Evolutionary conservation across 2,888 invertebrate genomes (phyloP), one percentile per base, ranked within the genome.

Genomic region (Nineta flava): DNA sequence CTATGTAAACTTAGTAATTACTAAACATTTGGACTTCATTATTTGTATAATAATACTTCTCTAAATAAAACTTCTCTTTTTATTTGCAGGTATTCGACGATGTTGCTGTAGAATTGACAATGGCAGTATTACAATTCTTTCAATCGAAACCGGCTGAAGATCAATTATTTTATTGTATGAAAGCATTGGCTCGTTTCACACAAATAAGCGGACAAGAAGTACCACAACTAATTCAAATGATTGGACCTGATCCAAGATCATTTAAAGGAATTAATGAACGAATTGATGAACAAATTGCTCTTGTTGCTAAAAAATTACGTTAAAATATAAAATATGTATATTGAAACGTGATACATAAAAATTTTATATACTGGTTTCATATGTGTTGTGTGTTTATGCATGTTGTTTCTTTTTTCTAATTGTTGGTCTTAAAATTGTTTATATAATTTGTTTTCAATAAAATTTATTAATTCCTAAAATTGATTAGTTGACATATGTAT

Each of bases 111-210:
- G 93, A 93, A 69, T 69, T 93, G 62, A 81, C 87, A 44, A 88
- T 93, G 87, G 92, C 92, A 48, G 72, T 91, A 60, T 76, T 93
- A 55, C 92, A 93, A 72, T 90, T 82, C 70, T 82, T 92, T 72
- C 83, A 82, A 62, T 76, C 77, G 50, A 83, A 79, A 62, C 87
- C 88, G 26, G 68, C 69, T 32, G 92, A 92, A 70, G 87, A 88
- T 62, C 79, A 83, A 57, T 73, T 86, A 58, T 87, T 73, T 72
- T 79, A 88, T 54, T 81, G 83, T 54, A 75, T 87, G 70, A 83
- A 82, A 58, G 83, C 91, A 1, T 72, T 93, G 56, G 78, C 81
- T 12, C 68, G 69, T 58, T 83, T 85, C 60, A 79, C 78, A 52
- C 74, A 79, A 62, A 83, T 90, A 61, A 86, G 87, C 40, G 70